Percentiles rank a stretch among this genome's conserved stretches.
Conservation (phyloP, 2,797 vertebrate genomes). For the Spinibarbus caldwelli region DNA sequence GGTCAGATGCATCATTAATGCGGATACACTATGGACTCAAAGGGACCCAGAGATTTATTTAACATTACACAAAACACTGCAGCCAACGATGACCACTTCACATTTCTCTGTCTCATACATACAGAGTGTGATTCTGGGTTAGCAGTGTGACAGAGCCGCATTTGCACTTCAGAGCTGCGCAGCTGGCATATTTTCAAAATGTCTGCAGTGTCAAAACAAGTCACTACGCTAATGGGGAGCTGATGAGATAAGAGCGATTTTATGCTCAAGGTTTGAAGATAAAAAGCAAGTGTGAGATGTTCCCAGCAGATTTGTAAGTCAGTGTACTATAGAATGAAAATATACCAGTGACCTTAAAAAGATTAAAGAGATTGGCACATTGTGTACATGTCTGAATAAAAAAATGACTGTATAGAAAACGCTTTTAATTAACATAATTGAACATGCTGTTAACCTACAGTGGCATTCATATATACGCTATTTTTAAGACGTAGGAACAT, state of each 20-base stretch:
- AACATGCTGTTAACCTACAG: background rate
- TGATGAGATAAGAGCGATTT: conserved; percentile 36
- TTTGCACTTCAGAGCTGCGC: conserved; percentile 8
- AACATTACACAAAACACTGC: conserved; percentile 5
- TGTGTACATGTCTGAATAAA: background rate
- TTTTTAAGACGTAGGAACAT: background rate
- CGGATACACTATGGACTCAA: conserved; percentile 9
- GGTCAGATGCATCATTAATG: conserved; percentile 10
- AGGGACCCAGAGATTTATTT: background rate
- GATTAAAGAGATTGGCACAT: background rate
- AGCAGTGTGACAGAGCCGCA: conserved; percentile 9
- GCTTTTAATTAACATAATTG: background rate
- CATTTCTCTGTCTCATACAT: background rate
- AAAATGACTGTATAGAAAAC: background rate
- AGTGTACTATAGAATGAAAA: conserved; percentile 1
- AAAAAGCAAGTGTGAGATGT: conserved; percentile 11
- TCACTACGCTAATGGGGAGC: background rate
- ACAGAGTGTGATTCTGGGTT: background rate
- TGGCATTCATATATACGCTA: background rate
- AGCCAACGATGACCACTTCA: background rate
- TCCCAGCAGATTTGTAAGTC: background rate
- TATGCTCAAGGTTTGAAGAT: conserved; percentile 1
- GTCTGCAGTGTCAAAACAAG: conserved; percentile 25
- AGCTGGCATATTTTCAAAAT: conserved; percentile 28
- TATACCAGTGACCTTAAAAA: conserved; percentile 15